phyloP scores from a whole-genome alignment of 2,797 vertebrate species.

The Chloroceryle amazona region DNA sequence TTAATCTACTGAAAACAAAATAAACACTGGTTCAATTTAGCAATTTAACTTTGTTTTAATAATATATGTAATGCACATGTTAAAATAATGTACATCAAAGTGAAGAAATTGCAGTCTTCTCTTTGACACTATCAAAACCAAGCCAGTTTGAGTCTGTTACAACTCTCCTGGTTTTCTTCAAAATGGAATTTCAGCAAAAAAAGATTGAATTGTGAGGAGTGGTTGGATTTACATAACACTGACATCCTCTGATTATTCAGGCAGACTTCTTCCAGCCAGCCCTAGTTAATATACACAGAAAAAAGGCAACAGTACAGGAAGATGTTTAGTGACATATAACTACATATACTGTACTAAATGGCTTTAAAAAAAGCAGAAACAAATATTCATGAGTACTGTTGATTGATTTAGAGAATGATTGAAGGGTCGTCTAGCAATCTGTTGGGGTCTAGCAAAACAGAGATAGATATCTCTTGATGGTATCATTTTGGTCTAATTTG shows the following conservation, averaged over 20 bases:
- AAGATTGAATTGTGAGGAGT: background rate
- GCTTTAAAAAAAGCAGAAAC: constrained; percentile 18
- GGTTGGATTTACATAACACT: background rate
- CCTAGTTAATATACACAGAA: constrained; percentile 7
- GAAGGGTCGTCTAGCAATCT: background rate
- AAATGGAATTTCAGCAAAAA: background rate
- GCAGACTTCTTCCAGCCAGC: background rate
- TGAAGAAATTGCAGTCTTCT: background rate
- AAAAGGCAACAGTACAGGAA: background rate
- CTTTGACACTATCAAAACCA: background rate
- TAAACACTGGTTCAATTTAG: background rate
- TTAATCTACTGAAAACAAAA: background rate
- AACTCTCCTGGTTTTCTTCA: background rate
- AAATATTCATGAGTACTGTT: background rate
- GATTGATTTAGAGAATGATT: background rate
- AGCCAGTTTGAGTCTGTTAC: background rate
- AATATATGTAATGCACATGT: background rate
- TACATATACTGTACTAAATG: background rate
- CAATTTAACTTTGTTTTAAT: background rate
- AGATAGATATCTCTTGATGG: background rate
- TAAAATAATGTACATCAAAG: background rate
- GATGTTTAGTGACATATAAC: background rate
- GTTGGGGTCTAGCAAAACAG: background rate
- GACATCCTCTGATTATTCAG: background rate
- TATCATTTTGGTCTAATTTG: background rate